A percentile compares a stretch with the other conserved stretches of the same genome.
phyloP scores from a whole-genome alignment of 2,797 vertebrate species.

The Geotrypetes seraphini region DNA sequence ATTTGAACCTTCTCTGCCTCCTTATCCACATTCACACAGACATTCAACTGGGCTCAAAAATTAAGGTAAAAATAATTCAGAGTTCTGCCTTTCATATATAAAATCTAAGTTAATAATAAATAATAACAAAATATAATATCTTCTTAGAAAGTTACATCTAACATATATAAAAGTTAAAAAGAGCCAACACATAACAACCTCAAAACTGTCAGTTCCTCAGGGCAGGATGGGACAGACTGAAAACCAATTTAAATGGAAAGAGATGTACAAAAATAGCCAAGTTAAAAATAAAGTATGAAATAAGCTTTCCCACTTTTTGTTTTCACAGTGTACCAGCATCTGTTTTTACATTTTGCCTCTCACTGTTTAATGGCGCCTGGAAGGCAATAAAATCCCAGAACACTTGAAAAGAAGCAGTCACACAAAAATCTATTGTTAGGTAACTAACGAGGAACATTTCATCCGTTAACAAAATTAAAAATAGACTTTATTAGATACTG shows the following conservation, averaged over 20 bases:
- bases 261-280: background rate
- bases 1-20: background rate
- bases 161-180: too few species aligned
- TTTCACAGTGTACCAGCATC: background rate
- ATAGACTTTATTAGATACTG: too few species aligned
- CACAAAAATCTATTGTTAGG: slow-evolving; percentile 18
- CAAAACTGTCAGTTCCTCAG: too few species aligned
- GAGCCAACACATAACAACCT: too few species aligned
- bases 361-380: slow-evolving; percentile 13
- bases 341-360: background rate
- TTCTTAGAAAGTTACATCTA: too few species aligned
- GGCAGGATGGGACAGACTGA: background rate
- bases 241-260: background rate
- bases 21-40: too few species aligned
- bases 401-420: slow-evolving; percentile 10
- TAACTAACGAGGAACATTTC: background rate
- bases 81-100: too few species aligned
- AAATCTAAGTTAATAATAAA: too few species aligned
- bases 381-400: slow-evolving; percentile 19
- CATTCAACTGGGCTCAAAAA: too few species aligned
- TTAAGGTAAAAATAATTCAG: too few species aligned
- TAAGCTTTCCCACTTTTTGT: background rate
- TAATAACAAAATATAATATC: too few species aligned
- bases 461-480: too few species aligned
- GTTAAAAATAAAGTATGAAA: background rate